Evolutionary conservation across 2,797 vertebrate species (phyloP), one percentile per base, ranked within the genome.

Genomic region (Zenarchopterus dispar): DNA sequence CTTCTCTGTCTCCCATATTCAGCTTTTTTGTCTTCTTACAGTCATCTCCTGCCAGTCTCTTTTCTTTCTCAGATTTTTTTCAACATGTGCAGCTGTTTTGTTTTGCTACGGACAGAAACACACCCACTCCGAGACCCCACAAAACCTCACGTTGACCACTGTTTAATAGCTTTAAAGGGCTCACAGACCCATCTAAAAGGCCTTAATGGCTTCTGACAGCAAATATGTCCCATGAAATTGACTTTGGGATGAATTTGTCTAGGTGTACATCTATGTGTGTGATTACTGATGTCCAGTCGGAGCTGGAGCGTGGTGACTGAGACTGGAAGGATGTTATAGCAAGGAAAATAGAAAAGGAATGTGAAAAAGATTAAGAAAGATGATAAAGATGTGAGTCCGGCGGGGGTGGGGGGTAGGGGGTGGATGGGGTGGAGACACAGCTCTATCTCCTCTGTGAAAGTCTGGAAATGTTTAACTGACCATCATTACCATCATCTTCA

Each of bases 141-240:
- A 10, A 84, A 84, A 81, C 77, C 73, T 67, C 54, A 64, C 70
- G 85, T 69, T 86, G 86, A 85, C 87, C 89, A 85, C 74, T 13
- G 21, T 85, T 89, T 86, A 81, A 88, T 77, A 78, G 73, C 77
- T 81, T 58, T 62, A 53, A 28, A 72, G 28, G 28, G 76, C 62
- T 18, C 67, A 81, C 81, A 84, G 73, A 69, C 84, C 78, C 47
- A 41, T 88, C 80, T 70, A 80, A 86, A 85, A 77, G 44, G 62
- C 51, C 47, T 66, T 87, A 78, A 93, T 88, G 84, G 79, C 73
- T 76, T 87, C 78, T 91, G 91, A 92, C 90, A 92, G 90, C 90
- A 89, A 90, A 85, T 92, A 91, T 89, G 88, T 87, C 83, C 87
- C 79, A 75, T 91, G 89, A 91, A 91, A 93, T 91, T 79, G 81